Conservation (phyloP, 2,113 vertebrate genomes). For the Odontophorus gujanensis region DNA sequence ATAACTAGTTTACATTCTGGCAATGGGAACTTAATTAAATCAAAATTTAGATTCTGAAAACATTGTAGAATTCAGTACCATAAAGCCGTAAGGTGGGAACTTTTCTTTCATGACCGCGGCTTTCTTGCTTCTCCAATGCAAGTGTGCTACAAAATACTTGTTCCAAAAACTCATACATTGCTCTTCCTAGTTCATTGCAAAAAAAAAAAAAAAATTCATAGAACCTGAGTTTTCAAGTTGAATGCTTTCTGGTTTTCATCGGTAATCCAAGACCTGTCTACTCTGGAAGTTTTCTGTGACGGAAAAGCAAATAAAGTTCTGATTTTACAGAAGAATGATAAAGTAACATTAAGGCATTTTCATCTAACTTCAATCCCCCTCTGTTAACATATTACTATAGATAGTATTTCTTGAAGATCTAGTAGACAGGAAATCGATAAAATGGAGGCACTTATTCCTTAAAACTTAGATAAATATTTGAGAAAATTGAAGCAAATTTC, state of each 20-base stretch:
- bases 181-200: background rate
- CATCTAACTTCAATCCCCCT: background rate
- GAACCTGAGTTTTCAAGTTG: background rate
- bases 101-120: background rate
- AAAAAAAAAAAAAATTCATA: background rate
- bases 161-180: background rate
- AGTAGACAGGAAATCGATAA: background rate
- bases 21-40: background rate
- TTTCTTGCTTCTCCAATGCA: background rate
- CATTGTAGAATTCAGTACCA: background rate
- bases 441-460: background rate
- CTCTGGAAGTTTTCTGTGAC: background rate
- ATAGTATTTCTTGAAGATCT: background rate
- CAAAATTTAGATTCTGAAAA: background rate
- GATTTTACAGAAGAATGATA: background rate
- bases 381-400: background rate
- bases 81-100: background rate
- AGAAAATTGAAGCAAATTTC: background rate
- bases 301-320: background rate
- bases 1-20: slow-evolving; percentile 33
- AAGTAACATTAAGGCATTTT: background rate
- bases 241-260: background rate
- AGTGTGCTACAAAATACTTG: background rate
- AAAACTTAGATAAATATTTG: background rate
- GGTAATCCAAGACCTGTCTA: background rate